A percentile compares a stretch with the other conserved stretches of the same genome.
Conservation (phyloP, 1,140 invertebrate genomes). For the Hyles vespertilio region DNA sequence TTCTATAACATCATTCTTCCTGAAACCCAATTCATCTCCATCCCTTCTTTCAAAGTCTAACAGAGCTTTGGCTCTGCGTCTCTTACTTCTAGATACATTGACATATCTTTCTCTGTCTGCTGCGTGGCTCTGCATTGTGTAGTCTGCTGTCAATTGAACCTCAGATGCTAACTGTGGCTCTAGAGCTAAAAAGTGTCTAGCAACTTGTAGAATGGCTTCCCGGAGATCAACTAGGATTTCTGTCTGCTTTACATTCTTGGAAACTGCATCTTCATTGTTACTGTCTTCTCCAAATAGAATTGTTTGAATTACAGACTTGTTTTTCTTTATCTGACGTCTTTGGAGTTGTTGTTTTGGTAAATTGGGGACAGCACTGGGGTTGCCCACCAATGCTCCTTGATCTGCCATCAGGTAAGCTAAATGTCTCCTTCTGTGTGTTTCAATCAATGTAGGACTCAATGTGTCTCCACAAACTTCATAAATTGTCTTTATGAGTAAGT, state of each 20-base stretch:
- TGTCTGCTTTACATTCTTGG: slow-evolving; percentile 97
- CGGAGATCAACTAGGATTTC: slow-evolving; percentile 97
- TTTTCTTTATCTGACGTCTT: slow-evolving; percentile 91
- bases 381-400: slow-evolving; percentile 93
- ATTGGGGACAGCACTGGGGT: slow-evolving; percentile 91
- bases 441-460: slow-evolving; percentile 90
- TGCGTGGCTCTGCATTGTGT: slow-evolving; percentile 95
- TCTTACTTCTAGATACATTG: slow-evolving; percentile 90
- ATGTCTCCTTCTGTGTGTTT: slow-evolving; percentile 93
- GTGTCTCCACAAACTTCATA: slow-evolving; percentile 79
- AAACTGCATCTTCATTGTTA: slow-evolving; percentile 89
- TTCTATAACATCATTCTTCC: slow-evolving; percentile 98
- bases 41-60: slow-evolving; percentile 98
- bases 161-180: slow-evolving; percentile 85
- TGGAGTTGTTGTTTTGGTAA: slow-evolving; percentile 92
- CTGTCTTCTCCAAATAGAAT: slow-evolving; percentile 89
- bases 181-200: slow-evolving; percentile 90
- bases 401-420: slow-evolving; percentile 97
- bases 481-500: slow-evolving; percentile 77
- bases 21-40: slow-evolving; percentile 98
- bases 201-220: slow-evolving; percentile 94
- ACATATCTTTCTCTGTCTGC: slow-evolving; percentile 96
- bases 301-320: slow-evolving; percentile 92
- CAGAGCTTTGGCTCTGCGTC: slow-evolving; percentile 95
- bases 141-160: slow-evolving; percentile 92